Evolutionary conservation across 1,140 invertebrate species (phyloP).

Genomic region (Condylostylus longicornis): DNA sequence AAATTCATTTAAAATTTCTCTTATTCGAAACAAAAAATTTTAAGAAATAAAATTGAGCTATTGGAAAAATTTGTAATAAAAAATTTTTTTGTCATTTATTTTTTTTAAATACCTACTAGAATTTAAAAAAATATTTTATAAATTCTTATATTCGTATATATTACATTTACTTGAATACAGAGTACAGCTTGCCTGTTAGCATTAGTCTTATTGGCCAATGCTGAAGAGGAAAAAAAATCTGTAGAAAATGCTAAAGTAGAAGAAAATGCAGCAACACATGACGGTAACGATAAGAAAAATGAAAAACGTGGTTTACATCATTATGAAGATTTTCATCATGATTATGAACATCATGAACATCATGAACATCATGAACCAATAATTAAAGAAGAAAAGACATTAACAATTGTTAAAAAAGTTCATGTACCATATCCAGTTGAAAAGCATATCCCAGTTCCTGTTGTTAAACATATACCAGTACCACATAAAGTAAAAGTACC

Average conservation of each 20-base stretch:
- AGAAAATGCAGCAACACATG: slow-evolving; percentile 31
- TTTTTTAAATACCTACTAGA: too few species aligned
- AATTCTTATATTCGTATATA: background rate
- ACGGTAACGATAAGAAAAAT: slow-evolving; percentile 41
- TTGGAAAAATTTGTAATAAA: background rate
- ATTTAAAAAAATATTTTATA: too few species aligned
- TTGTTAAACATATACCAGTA: slow-evolving; percentile 39
- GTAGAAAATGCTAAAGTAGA: too few species aligned
- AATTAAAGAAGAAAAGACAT: slow-evolving; percentile 46
- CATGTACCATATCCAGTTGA: slow-evolving; percentile 44
- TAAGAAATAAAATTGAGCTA: too few species aligned
- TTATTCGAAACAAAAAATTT: too few species aligned
- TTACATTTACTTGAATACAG: slow-evolving; percentile 16
- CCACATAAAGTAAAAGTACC: slow-evolving; percentile 43
- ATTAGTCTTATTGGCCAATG: slow-evolving; percentile 34
- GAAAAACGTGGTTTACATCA: slow-evolving; percentile 48
- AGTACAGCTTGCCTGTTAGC: slow-evolving; percentile 34
- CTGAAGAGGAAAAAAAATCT: slow-evolving; percentile 14
- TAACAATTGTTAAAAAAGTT: slow-evolving; percentile 60
- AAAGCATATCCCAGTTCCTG: slow-evolving; percentile 39
- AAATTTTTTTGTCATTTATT: background rate
- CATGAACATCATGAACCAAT: slow-evolving; percentile 25
- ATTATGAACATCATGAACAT: slow-evolving; percentile 12
- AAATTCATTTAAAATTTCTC: too few species aligned
- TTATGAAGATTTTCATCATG: slow-evolving; percentile 31